These are phyloP conservation scores for Struthidea cinerea DNA, from an alignment of 2,113 vertebrate genomes.

Conservation along the genomic window DNA sequence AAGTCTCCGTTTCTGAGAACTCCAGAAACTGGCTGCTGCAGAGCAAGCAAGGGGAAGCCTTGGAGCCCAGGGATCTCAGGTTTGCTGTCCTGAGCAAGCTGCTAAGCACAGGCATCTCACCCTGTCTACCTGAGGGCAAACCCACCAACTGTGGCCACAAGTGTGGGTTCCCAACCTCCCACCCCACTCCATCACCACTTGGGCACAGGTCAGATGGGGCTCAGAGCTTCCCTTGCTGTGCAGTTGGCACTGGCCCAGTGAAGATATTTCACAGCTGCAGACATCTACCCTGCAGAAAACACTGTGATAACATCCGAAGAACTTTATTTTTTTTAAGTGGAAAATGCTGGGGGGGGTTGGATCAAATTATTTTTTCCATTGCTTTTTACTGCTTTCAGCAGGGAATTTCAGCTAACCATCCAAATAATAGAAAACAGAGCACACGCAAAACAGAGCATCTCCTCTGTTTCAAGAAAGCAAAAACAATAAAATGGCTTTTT, in stretches of 20 bases:
- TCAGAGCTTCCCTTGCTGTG: neutral
- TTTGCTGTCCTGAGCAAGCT: neutral
- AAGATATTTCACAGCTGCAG: neutral
- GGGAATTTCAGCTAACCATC: neutral
- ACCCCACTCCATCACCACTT: neutral
- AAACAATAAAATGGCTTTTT: neutral
- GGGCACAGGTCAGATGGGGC: neutral
- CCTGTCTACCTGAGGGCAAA: neutral
- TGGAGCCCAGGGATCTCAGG: neutral
- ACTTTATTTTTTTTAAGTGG: neutral
- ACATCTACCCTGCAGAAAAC: neutral
- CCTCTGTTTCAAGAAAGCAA: neutral
- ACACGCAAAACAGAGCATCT: neutral
- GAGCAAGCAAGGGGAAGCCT: neutral
- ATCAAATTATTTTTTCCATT: neutral
- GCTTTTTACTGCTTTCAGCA: neutral
- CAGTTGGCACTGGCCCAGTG: neutral
- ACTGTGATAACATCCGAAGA: neutral
- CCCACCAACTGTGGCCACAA: accelerated
- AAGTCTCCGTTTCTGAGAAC: neutral
- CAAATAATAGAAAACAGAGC: neutral
- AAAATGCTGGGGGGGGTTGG: neutral
- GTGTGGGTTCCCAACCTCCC: neutral
- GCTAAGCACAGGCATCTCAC: neutral
- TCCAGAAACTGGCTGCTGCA: neutral